Evolutionary conservation across 2,888 invertebrate species (phyloP), one percentile per base, ranked within the genome.

Genomic region (Prenolepis imparis): DNA sequence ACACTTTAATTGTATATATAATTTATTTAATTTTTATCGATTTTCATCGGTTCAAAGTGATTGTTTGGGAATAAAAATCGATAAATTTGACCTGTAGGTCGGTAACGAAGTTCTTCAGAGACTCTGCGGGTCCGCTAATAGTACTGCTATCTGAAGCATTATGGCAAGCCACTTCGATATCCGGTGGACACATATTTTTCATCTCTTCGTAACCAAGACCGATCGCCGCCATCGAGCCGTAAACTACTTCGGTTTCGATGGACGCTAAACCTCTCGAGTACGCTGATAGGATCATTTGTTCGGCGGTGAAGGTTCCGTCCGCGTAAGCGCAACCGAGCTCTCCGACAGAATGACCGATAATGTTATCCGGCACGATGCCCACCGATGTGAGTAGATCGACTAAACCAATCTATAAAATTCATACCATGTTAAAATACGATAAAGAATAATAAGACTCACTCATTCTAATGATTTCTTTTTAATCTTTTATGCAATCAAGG

Each of bases 281-380:
- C 0, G 94, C 92, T 2, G 92, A 75, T 0, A 94, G 87, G 1
- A 94, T 81, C 93, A 93, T 93, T 83, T 94, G 92, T 48, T 94
- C 94, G 1, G 93, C 92, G 0, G 98, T 98, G 89, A 99, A 96
- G 89, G 98, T 97, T 0, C 98, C 98, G 94, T 99, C 99, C 2
- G 98, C 98, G 95, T 99, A 99, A 0, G 98, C 98, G 94, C 99
- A 99, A 0, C 98, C 98, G 8, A 99, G 95, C 94, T 99, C 99
- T 32, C 99, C 99, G 0, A 98, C 98, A 11, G 99, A 99, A 95
- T 99, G 99, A 1, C 99, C 98, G 84, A 97, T 96, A 83, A 97
- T 96, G 18, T 97, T 96, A 94, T 97, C 97, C 0, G 97, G 96
- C 55, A 95, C 94, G 18, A 97, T 95, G n/a, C 96, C 97, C 18